These are phyloP conservation scores for Crocodylus rhombifer DNA, from an alignment of 2,797 vertebrate species.

Conservation along the genomic window DNA sequence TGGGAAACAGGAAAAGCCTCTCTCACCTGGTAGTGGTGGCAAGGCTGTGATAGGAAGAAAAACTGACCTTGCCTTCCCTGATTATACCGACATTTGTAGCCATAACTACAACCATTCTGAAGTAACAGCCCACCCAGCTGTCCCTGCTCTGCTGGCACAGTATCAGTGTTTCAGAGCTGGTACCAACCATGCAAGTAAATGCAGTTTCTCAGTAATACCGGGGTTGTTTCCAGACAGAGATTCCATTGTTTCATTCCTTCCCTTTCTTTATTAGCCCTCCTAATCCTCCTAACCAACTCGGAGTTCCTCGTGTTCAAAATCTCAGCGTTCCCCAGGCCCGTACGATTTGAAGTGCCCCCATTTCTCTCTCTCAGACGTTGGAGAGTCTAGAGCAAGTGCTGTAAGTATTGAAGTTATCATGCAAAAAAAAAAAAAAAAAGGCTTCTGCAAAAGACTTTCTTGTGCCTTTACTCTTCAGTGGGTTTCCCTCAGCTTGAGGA, in stretches of 20 bases:
- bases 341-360: not conserved
- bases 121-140: not conserved
- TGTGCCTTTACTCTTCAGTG: not conserved
- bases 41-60: not conserved
- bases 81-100: not conserved
- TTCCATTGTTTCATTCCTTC: not conserved
- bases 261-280: not conserved
- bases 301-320: not conserved
- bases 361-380: not conserved
- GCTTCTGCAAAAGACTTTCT: not conserved
- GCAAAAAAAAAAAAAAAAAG: not conserved
- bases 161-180: not conserved
- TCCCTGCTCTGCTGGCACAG: not conserved
- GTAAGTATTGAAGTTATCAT: not conserved
- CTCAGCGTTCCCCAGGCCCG: not conserved
- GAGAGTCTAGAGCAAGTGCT: not conserved
- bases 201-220: not conserved
- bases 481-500: constrained; percentile 45
- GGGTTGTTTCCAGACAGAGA: not conserved
- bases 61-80: not conserved
- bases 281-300: not conserved
- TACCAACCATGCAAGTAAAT: not conserved
- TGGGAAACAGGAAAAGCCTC: not conserved
- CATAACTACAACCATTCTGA: not conserved
- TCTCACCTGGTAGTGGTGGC: not conserved